Base-by-base conservation (phyloP, 2,888 invertebrate species). In the Nephrotoma appendiculata region DNA sequence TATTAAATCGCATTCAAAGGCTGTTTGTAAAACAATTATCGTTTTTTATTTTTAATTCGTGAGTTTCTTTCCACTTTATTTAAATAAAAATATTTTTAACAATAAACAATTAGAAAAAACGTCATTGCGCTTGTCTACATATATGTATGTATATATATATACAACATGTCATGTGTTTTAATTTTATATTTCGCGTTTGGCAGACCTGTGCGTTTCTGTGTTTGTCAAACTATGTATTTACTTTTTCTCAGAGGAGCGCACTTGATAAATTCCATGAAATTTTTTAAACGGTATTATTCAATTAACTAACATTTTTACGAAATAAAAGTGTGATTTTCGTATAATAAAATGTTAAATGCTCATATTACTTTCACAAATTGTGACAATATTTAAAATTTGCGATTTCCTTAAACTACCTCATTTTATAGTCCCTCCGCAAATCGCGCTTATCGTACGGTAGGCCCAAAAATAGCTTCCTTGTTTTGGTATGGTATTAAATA, bases 1-100 rank as follows among this genome's bases (percentile, higher is more conserved):
- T 57, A 42, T 86, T 57, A 86, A 57, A 86, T 86, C 86, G 52
- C 86, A 86, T 86, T 86, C 86, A 86, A 48, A 86, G 52, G 86
- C 86, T 57, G 52, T 52, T 86, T 86, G 2, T 85, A 44, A 31
- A 43, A 85, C 85, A 85, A 85, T 42, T 84, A n/a, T 42, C 3
- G 5, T 42, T 83, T 83, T 84, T 84, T 42, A 84, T 84, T 48
- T 84, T 84, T 42, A 15, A 84, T 42, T 84, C 15, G n/a, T 48
- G n/a, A 48, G n/a, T 48, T 42, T 71, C 42, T n/a, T 84, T 43
- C 15, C 42, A 84, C 84, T 43, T 84, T 42, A 42, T 31, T 31
- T 31, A 31, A 31, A 42, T 84, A 84, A 43, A 41, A 84, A 84
- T 31, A 31, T 31, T 52, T 71, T 71, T 31, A 71, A 71, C 71